Percentiles rank a stretch among this genome's conserved stretches.
These are phyloP conservation scores for Hippoglossus hippoglossus DNA, from an alignment of 2,797 vertebrate species.

Conservation along the genomic window DNA sequence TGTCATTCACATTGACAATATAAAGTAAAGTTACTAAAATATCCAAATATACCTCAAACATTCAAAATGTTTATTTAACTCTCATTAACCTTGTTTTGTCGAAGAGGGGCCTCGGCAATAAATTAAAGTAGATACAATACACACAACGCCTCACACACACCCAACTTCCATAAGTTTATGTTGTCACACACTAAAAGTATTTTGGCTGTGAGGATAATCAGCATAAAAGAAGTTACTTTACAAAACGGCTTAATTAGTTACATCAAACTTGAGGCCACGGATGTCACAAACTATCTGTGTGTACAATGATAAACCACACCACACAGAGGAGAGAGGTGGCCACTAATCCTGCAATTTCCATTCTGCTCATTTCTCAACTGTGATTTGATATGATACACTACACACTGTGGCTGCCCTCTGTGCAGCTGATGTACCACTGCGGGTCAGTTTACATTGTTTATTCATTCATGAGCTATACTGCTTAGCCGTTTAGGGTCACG, in stretches of 20 bases:
- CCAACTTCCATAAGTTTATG: background rate
- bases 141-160: background rate
- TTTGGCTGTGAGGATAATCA: no score
- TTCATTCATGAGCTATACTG: background rate
- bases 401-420: background rate
- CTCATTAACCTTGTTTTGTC: no score
- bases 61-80: background rate
- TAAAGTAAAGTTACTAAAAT: background rate
- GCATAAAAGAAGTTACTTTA: no score
- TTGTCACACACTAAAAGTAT: background rate
- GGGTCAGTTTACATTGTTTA: slow-evolving; percentile 5
- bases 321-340: background rate
- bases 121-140: background rate
- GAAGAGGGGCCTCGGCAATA: no score
- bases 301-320: background rate
- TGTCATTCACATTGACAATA: background rate
- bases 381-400: background rate
- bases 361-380: background rate
- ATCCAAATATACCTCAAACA: background rate
- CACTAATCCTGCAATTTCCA: background rate
- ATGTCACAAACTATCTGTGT: background rate
- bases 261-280: no score
- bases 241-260: no score
- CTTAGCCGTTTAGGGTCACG: background rate
- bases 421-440: slow-evolving; percentile 2